Percentiles rank a stretch among this genome's conserved stretches.
These are phyloP conservation scores for Phocoena phocoena DNA, from an alignment of 2,113 vertebrate species.

Conservation along the genomic window DNA sequence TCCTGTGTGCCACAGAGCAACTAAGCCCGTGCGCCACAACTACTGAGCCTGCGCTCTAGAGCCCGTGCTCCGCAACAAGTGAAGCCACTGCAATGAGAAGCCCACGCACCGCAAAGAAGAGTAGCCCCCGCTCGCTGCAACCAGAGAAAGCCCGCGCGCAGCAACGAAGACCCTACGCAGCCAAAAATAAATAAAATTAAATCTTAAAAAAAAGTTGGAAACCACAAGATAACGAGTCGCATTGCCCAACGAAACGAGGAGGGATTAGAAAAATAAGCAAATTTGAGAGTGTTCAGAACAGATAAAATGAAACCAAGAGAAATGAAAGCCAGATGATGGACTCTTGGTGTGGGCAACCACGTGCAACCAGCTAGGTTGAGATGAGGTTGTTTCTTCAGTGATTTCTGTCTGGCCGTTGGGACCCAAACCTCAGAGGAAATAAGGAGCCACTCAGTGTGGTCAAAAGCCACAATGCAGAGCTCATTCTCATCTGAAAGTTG, in stretches of 20 bases:
- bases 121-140: no score
- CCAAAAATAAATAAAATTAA: no score
- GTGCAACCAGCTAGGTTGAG: accelerated
- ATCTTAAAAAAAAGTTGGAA: conserved; percentile 58
- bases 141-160: no score
- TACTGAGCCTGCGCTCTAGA: no score
- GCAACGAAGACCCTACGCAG: no score
- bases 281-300: conserved; percentile 58
- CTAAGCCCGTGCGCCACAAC: no score
- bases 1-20: no score
- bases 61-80: no score
- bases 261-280: conserved; percentile 74
- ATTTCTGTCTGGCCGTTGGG: accelerated
- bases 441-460: background rate
- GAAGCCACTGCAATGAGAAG: no score
- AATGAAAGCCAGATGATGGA: background rate
- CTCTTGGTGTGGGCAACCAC: accelerated
- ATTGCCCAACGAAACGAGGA: conserved; percentile 18
- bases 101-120: no score
- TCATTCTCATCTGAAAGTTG: accelerated
- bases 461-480: background rate
- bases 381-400: accelerated
- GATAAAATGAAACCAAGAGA: accelerated
- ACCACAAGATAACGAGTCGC: background rate
- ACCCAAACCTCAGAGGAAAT: background rate